Evolutionary conservation across 1,140 invertebrate genomes (phyloP).

Genomic region (Orchesella cincta): DNA sequence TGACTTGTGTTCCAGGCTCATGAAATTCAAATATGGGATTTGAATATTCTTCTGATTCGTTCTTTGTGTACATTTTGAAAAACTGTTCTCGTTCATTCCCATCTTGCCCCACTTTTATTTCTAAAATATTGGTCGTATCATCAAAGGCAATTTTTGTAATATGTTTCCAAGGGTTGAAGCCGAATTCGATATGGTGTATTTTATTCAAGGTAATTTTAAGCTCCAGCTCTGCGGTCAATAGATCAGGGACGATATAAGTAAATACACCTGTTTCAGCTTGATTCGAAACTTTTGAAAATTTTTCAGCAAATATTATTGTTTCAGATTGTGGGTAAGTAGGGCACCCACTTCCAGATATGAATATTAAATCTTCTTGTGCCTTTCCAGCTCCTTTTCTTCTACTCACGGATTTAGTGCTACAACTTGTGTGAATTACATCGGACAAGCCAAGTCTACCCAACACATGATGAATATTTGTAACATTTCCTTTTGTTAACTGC

Average conservation of each 20-base stretch:
- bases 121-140: background rate
- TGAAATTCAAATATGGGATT: background rate
- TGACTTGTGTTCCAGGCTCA: background rate
- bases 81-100: background rate
- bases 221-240: background rate
- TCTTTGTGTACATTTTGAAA: background rate
- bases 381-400: background rate
- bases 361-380: background rate
- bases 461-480: background rate
- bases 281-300: background rate
- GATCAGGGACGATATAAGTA: background rate
- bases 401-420: background rate
- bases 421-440: background rate
- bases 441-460: background rate
- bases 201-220: background rate
- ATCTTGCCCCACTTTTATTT: background rate
- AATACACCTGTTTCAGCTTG: background rate
- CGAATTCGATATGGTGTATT: background rate
- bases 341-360: background rate
- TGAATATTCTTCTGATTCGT: background rate
- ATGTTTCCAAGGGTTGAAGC: background rate
- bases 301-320: background rate
- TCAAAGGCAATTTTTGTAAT: background rate
- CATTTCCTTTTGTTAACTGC: background rate
- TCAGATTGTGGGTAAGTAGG: background rate